Percentiles rank a stretch among this genome's conserved stretches.
These are phyloP conservation scores for Heliconius eleuchia DNA, from an alignment of 1,140 invertebrate genomes.

Conservation along the genomic window DNA sequence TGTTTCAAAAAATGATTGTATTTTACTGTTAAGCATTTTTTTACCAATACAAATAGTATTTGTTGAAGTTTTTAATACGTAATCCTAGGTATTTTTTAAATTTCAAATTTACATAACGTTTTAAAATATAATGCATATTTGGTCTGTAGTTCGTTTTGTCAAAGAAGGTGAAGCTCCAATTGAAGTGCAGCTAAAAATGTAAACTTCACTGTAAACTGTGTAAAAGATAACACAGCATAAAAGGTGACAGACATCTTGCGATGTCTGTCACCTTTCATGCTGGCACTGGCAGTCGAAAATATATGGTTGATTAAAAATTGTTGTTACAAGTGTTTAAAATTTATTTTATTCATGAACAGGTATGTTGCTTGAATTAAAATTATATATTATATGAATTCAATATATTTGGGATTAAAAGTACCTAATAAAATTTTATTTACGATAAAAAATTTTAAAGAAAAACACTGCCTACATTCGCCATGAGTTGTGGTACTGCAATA, in stretches of 20 bases:
- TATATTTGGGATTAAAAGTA: not conserved
- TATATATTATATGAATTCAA: not conserved
- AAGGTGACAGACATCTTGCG: not conserved
- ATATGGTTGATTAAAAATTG: not conserved
- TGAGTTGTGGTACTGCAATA: not conserved
- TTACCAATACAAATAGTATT: too few relatives aligned
- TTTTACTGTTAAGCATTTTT: too few relatives aligned
- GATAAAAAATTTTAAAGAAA: too few relatives aligned
- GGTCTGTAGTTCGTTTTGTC: not conserved
- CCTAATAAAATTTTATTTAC: too few relatives aligned
- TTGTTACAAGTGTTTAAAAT: constrained; percentile 1
- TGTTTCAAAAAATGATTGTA: too few relatives aligned
- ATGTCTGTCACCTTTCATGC: too few relatives aligned
- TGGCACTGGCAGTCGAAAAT: not conserved
- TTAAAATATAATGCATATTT: too few relatives aligned
- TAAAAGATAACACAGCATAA: not conserved
- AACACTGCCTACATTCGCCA: not conserved
- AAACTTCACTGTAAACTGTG: not conserved
- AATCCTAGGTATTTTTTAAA: too few relatives aligned
- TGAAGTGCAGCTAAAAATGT: not conserved
- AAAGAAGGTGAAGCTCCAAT: not conserved
- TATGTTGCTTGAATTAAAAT: not conserved
- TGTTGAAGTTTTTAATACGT: too few relatives aligned
- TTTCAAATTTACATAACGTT: too few relatives aligned
- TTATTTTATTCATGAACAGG: not conserved